Base-by-base conservation (phyloP, 2,797 vertebrate genomes). In the Periparus ater region DNA sequence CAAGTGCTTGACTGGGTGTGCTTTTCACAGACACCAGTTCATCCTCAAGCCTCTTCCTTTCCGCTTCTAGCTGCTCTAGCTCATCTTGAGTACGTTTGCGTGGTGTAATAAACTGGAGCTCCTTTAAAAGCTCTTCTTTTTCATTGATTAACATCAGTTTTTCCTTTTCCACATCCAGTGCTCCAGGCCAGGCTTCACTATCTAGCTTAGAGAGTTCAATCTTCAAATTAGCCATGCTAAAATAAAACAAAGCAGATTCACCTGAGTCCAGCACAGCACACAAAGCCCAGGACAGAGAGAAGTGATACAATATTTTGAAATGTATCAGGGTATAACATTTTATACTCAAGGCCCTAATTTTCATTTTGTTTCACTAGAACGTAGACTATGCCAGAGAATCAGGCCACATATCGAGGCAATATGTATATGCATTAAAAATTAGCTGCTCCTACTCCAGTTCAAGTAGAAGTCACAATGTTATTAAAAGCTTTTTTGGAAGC, bases 171-270 rank as follows among this genome's bases (percentile, higher is more conserved):
- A 98, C 91, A 38, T 98, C 98, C 92, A 98, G 87, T 4, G 97
- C 94, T 72, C 98, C 98, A 16, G 98, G 98, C 98, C 98, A 98
- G 44, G 97, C 96, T 80, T 98, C 98, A 17, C 96, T 96, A 63
- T 98, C 98, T 89, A 98, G 74, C 95, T 98, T 98, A 6, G 98
- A 98, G 66, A 98, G 97, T 77, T 98, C 98, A 17, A 98, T 98
- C 96, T 98, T 98, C 89, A 98, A 91, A 95, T 98, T 98, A 92
- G 98, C 98, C 98, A 98, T 98, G 93, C 98, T 98, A 94, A 82
- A 96, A 95, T 4, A 53, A 92, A 91, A 96, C 42, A 67, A 25
- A 95, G 67, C 15, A 94, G 60, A 71, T 75, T 75, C 60, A 42
- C 17, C 26, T 89, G 6, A 89, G 47, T 25, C 18, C 40, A 71